A percentile compares a stretch with the other conserved stretches of the same genome.
Evolutionary conservation across 2,888 invertebrate genomes (phyloP).

Genomic region (Drosophila setosimentum): DNA sequence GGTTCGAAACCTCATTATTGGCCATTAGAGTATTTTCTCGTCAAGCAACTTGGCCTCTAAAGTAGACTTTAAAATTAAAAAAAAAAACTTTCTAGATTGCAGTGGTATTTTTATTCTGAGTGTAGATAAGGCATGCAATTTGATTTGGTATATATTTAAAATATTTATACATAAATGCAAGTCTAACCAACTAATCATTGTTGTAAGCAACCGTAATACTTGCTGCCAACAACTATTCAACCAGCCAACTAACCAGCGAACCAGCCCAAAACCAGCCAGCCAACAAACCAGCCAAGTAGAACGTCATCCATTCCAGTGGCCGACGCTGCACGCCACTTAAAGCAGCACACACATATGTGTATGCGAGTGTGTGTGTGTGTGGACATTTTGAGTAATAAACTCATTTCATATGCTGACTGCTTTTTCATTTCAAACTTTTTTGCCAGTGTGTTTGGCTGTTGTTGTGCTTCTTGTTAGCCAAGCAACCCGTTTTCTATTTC

Average conservation of each 20-base stretch:
- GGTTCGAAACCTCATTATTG: no score
- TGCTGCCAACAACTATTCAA: constrained; percentile 7
- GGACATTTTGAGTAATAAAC: constrained; percentile 78
- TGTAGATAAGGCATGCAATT: constrained; percentile 33
- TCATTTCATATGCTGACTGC: constrained; percentile 80
- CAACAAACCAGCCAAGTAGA: constrained; percentile 41
- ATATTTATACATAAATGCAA: constrained; percentile 75
- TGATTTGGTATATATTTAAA: constrained; percentile 69
- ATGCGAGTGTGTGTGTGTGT: constrained; percentile 27
- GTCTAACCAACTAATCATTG: constrained; percentile 17
- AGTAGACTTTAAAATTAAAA: no score
- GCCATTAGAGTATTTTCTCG: no score
- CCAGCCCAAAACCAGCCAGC: constrained; percentile 6
- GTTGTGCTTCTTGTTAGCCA: constrained; percentile 74
- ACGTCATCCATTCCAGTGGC: constrained; percentile 51
- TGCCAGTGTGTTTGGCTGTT: constrained; percentile 31
- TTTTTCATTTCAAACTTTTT: constrained; percentile 79
- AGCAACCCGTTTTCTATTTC: constrained; percentile 21
- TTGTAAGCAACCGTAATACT: not conserved
- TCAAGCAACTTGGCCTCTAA: no score
- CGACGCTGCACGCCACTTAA: constrained; percentile 70
- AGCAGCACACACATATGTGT: constrained; percentile 38
- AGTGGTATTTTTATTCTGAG: not conserved
- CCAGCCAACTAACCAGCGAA: constrained; percentile 6
- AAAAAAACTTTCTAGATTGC: not conserved